A percentile compares a stretch with the other conserved stretches of the same genome.
Evolutionary conservation across 2,888 invertebrate genomes (phyloP).

Genomic region (Laspeyria flexula): DNA sequence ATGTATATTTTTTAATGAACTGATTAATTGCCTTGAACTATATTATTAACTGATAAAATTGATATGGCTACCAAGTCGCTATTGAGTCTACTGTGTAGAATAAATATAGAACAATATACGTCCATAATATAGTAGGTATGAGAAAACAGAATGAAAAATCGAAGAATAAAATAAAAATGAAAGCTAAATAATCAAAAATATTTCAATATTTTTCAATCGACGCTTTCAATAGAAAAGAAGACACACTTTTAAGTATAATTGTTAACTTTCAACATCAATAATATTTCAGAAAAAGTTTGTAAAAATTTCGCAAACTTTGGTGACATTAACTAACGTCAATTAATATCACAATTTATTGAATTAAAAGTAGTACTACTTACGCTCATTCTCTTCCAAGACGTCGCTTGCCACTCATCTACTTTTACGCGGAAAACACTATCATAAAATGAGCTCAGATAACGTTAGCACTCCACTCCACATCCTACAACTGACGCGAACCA

Average conservation of each 20-base stretch:
- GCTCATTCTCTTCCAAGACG: slow-evolving; percentile 62
- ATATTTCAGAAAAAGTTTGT: neutral
- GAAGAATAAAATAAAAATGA: neutral
- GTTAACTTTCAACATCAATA: neutral
- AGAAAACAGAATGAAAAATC: too few relatives aligned
- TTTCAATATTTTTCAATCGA: too few relatives aligned
- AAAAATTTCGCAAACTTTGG: neutral
- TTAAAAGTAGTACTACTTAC: slow-evolving; percentile 57
- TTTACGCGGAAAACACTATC: slow-evolving; percentile 49
- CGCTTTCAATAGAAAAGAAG: too few relatives aligned
- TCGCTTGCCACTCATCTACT: slow-evolving; percentile 47
- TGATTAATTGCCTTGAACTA: slow-evolving; percentile 34
- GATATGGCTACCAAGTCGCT: neutral
- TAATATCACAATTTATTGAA: neutral
- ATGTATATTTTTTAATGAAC: slow-evolving; percentile 11
- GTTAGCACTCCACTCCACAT: slow-evolving; percentile 39
- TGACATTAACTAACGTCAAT: neutral
- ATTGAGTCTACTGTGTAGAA: neutral
- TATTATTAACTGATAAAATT: slow-evolving; percentile 12
- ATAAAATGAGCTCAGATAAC: slow-evolving; percentile 42
- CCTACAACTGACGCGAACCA: slow-evolving; percentile 42
- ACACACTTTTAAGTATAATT: too few relatives aligned
- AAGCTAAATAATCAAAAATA: neutral
- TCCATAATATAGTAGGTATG: too few relatives aligned
- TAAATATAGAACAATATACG: too few relatives aligned